A percentile compares a stretch with the other conserved stretches of the same genome.
These are phyloP conservation scores for Chaitophorus viminalis DNA, from an alignment of 2,888 invertebrate species.

Conservation along the genomic window DNA sequence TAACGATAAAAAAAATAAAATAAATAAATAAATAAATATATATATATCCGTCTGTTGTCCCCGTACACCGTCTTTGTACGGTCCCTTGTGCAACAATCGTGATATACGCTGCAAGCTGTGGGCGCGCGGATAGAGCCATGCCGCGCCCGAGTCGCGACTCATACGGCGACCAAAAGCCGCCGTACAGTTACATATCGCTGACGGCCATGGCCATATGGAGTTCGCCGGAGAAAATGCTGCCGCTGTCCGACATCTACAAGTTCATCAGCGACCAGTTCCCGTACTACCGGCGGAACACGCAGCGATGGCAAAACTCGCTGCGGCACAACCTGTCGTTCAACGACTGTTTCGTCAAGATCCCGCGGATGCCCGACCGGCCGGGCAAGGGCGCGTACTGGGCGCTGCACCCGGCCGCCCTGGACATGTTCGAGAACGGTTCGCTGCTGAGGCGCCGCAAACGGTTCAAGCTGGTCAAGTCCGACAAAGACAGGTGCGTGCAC, in stretches of 20 bases:
- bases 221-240: conserved; percentile 95
- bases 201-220: conserved; percentile 99
- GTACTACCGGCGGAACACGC: conserved; percentile 85
- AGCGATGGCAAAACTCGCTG: conserved; percentile 82
- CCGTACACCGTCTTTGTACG: too few relatives aligned
- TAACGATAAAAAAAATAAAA: too few relatives aligned
- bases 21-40: too few relatives aligned
- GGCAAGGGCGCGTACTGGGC: conserved; percentile 89
- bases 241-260: conserved; percentile 87
- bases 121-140: too few relatives aligned
- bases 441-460: conserved; percentile 81
- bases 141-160: conserved; percentile 96
- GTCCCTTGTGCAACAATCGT: too few relatives aligned
- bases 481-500: conserved; percentile 74
- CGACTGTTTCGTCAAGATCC: conserved; percentile 95
- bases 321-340: conserved; percentile 95
- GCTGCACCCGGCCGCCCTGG: conserved; percentile 80
- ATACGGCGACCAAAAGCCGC: conserved; percentile 98
- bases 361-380: conserved; percentile 79
- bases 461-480: conserved; percentile 74
- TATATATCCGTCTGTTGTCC: too few relatives aligned
- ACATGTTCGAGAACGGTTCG: conserved; percentile 91
- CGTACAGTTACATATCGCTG: conserved; percentile 97
- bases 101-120: too few relatives aligned
- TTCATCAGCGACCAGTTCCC: conserved; percentile 93